These are phyloP conservation scores for Babylonia areolata DNA, from an alignment of 1,140 invertebrate genomes.

Conservation along the genomic window DNA sequence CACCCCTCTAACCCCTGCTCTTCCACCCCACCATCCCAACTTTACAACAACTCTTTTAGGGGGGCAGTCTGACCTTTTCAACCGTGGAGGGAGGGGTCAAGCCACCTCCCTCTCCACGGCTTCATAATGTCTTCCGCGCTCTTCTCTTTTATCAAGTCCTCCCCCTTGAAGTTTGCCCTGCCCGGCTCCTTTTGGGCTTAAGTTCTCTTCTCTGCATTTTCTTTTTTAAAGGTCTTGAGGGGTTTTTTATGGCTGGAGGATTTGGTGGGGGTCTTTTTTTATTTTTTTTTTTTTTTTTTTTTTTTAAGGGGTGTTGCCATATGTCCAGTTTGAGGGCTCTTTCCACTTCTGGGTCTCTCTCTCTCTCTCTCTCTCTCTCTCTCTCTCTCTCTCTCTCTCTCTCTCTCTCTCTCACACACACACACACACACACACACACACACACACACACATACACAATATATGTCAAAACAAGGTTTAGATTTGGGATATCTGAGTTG, in stretches of 20 bases:
- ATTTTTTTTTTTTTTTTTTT: too few species aligned
- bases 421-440: too few species aligned
- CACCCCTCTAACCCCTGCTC: not conserved
- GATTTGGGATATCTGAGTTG: too few species aligned
- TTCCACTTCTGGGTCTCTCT: not conserved
- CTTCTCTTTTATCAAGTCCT: not conserved
- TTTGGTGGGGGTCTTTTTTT: too few species aligned
- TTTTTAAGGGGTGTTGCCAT: too few species aligned
- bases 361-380: not conserved
- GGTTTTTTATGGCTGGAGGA: too few species aligned
- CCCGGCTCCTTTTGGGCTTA: too few species aligned
- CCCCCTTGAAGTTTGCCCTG: not conserved
- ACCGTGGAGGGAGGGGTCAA: not conserved
- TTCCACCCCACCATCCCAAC: not conserved
- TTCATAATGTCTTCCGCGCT: not conserved
- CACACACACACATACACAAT: too few species aligned
- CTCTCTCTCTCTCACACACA: not conserved
- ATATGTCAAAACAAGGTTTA: too few species aligned
- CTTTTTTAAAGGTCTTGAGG: too few species aligned
- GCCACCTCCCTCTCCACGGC: not conserved
- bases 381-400: slow-evolving; percentile 11
- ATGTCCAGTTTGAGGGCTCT: not conserved
- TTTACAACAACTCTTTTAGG: not conserved
- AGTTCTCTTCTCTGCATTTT: not conserved
- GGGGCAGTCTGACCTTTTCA: not conserved